Percentiles rank a stretch among this genome's conserved stretches.
These are phyloP conservation scores for Conus ventricosus DNA, from an alignment of 1,140 invertebrate species.

Conservation along the genomic window DNA sequence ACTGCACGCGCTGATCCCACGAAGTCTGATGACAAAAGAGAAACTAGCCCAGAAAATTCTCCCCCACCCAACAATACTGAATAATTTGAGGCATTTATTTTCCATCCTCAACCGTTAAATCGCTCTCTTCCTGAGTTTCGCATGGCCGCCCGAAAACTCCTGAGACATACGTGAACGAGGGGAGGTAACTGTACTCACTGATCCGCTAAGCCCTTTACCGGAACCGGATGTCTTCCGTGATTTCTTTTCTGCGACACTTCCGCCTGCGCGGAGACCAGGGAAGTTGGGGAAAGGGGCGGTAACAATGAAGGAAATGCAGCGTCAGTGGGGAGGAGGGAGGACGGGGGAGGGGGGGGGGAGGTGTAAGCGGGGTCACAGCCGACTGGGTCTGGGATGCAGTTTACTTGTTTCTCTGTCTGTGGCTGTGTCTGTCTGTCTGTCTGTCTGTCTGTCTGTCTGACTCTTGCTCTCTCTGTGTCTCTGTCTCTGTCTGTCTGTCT, in stretches of 20 bases:
- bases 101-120: slow-evolving; percentile 4
- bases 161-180: not conserved
- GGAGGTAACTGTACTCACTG: not conserved
- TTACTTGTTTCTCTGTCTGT: not conserved
- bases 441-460: no score
- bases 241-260: slow-evolving; percentile 24
- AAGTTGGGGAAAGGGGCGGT: not conserved
- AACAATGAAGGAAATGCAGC: not conserved
- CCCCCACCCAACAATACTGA: not conserved
- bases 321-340: not conserved
- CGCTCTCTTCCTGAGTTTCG: slow-evolving; percentile 21
- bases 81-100: slow-evolving; percentile 12
- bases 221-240: slow-evolving; percentile 26
- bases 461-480: no score
- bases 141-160: not conserved
- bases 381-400: not conserved
- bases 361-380: not conserved
- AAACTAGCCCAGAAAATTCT: slow-evolving; percentile 21
- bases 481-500: no score
- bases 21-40: not conserved
- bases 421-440: no score
- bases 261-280: not conserved
- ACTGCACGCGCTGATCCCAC: not conserved
- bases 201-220: slow-evolving; percentile 7
- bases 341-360: not conserved